Evolutionary conservation across 2,888 invertebrate species (phyloP).

Genomic region (Scaptomyza flava): DNA sequence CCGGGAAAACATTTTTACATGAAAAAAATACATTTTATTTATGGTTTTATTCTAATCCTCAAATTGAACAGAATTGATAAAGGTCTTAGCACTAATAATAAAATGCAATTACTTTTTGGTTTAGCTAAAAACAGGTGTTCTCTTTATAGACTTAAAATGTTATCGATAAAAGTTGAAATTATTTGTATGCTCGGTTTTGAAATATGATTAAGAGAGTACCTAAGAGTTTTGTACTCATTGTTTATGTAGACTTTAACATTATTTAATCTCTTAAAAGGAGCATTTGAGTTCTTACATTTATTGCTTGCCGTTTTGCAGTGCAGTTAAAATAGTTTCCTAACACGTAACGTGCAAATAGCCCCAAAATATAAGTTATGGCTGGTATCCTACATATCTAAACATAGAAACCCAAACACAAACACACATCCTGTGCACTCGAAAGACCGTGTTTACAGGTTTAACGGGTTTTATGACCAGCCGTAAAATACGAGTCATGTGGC

Average conservation of each 20-base stretch:
- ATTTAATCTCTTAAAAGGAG: too few relatives aligned
- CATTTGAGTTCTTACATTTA: conserved; percentile 25
- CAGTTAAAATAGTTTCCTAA: conserved; percentile 34
- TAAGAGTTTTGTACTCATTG: too few relatives aligned
- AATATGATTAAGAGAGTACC: too few relatives aligned
- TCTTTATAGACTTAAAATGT: too few relatives aligned
- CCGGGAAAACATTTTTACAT: neutral
- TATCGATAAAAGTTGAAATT: too few relatives aligned
- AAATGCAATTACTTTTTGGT: too few relatives aligned
- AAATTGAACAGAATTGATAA: neutral
- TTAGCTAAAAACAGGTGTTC: too few relatives aligned
- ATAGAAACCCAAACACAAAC: neutral
- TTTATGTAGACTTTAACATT: too few relatives aligned
- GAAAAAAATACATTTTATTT: neutral
- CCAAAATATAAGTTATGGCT: conserved; percentile 31
- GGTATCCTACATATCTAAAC: conserved; percentile 2
- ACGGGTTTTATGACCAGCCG: conserved; percentile 19
- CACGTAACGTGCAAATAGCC: conserved; percentile 41
- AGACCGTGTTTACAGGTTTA: conserved; percentile 20
- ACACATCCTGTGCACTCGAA: neutral
- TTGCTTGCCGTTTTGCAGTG: conserved; percentile 29
- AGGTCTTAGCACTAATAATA: too few relatives aligned
- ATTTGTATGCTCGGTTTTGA: too few relatives aligned
- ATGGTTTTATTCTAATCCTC: too few relatives aligned
- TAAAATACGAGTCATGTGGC: conserved; percentile 34